phyloP scores from a whole-genome alignment of 2,797 vertebrate genomes.

The Poecile montanus region DNA sequence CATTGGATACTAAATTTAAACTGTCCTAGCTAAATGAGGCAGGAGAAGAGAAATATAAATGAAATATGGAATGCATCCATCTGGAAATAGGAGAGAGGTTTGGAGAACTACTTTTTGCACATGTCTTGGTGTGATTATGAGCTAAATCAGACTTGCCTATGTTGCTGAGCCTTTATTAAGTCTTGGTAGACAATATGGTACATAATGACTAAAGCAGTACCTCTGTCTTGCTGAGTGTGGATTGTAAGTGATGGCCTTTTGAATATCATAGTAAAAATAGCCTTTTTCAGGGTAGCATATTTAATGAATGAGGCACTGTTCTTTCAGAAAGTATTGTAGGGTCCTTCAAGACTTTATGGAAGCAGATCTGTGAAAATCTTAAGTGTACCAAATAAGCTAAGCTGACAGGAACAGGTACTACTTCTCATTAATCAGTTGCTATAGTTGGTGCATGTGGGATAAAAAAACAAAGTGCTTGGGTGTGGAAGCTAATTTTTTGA shows the following conservation, averaged over 20 bases:
- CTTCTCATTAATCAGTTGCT: not conserved
- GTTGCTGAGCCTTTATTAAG: not conserved
- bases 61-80: not conserved
- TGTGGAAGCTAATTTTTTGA: not conserved
- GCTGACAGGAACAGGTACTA: not conserved
- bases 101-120: not conserved
- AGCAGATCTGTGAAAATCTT: not conserved
- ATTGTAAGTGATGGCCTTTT: not conserved
- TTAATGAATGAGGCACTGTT: constrained; percentile 6
- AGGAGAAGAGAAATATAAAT: not conserved
- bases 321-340: not conserved
- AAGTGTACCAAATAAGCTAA: not conserved
- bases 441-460: not conserved
- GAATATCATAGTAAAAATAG: constrained; percentile 23
- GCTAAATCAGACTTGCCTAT: not conserved
- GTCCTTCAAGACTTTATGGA: not conserved
- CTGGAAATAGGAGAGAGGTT: not conserved
- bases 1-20: constrained; percentile 11
- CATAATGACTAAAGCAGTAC: not conserved
- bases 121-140: not conserved
- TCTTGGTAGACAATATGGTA: not conserved
- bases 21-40: not conserved
- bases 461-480: not conserved
- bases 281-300: not conserved
- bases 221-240: not conserved